These are phyloP conservation scores for Orchesella cincta DNA, from an alignment of 1,140 invertebrate genomes.

Conservation along the genomic window DNA sequence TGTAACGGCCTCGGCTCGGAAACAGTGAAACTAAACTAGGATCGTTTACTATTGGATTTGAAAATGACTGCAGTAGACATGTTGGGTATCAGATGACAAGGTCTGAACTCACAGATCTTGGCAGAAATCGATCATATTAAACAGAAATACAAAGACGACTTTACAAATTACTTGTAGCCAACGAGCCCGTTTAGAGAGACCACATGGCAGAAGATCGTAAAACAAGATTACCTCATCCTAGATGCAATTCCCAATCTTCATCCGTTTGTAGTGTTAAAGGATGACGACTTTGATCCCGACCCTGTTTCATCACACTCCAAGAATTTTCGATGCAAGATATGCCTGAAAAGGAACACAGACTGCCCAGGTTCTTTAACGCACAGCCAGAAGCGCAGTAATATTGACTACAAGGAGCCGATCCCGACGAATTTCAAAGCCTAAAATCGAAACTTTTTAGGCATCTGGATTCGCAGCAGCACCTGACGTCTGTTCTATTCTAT, in stretches of 20 bases:
- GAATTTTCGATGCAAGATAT: background rate
- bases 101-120: background rate
- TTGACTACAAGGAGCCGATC: background rate
- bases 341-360: background rate
- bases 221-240: background rate
- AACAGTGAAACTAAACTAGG: no score
- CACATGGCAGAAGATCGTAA: background rate
- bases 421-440: background rate
- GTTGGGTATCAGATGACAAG: background rate
- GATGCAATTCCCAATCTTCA: background rate
- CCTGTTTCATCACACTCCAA: background rate
- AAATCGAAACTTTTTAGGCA: background rate
- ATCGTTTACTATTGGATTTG: background rate
- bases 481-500: background rate
- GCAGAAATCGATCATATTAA: background rate
- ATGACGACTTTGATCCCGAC: background rate
- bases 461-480: background rate
- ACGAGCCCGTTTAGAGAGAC: background rate
- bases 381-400: background rate
- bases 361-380: background rate
- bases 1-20: no score
- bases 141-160: background rate
- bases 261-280: background rate
- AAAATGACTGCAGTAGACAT: background rate
- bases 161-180: background rate